phyloP scores from a whole-genome alignment of 2,113 vertebrate genomes.

The cat (Felis catus) region DNA sequence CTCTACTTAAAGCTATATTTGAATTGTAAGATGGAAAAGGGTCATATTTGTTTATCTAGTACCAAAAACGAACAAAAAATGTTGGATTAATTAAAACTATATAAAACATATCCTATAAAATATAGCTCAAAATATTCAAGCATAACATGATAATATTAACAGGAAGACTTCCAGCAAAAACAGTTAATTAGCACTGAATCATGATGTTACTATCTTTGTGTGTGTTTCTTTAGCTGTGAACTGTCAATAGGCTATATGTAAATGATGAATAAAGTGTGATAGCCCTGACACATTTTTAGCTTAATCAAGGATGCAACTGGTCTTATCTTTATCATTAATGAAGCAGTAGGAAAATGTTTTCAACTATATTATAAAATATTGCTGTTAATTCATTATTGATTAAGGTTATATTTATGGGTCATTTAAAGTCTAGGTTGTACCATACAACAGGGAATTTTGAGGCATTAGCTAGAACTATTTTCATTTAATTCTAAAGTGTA shows the following conservation, averaged over 20 bases:
- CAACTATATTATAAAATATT: neutral
- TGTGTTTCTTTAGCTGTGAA: neutral
- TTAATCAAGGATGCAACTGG: neutral
- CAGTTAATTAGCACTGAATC: constrained; percentile 38
- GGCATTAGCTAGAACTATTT: neutral
- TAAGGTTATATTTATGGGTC: neutral
- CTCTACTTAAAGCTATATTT: neutral
- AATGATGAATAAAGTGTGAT: neutral
- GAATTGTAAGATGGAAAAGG: neutral
- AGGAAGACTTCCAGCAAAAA: neutral
- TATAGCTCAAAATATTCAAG: neutral
- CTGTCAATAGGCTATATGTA: neutral
- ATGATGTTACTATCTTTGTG: neutral
- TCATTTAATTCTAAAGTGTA: neutral
- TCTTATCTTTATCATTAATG: neutral
- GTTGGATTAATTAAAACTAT: neutral
- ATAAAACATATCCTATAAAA: neutral
- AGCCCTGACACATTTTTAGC: neutral
- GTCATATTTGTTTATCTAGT: neutral
- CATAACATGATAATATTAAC: neutral
- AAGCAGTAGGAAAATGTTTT: neutral
- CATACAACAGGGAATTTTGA: neutral
- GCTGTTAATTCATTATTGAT: neutral
- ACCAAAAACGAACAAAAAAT: neutral
- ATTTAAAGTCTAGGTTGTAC: neutral